Percentiles rank a stretch among this genome's conserved stretches.
Conservation (phyloP, 2,797 vertebrate genomes). For the Onychomys leucogaster region DNA sequence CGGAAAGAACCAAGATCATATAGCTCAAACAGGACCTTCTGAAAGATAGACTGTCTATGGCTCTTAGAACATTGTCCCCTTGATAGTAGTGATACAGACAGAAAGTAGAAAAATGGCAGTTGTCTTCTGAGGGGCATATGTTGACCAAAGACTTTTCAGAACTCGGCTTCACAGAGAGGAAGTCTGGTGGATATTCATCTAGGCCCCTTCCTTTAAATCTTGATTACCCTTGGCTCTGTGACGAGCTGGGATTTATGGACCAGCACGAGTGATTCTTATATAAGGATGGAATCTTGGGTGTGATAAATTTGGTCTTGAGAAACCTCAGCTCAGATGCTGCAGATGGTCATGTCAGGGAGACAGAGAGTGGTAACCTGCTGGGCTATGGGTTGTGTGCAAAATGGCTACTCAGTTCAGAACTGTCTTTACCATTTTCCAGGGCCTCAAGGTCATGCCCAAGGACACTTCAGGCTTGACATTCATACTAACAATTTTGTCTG, state of each 20-base stretch:
- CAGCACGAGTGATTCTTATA: constrained; percentile 74
- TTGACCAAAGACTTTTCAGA: constrained; percentile 67
- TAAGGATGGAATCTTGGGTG: constrained; percentile 69
- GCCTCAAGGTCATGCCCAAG: constrained; percentile 74
- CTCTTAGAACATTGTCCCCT: constrained; percentile 5
- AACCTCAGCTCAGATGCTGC: constrained; percentile 62
- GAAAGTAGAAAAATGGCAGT: constrained; percentile 54
- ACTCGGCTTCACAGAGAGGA: constrained; percentile 60
- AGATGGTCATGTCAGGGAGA: constrained; percentile 76
- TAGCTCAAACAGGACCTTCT: constrained; percentile 47
- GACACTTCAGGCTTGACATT: constrained; percentile 2
- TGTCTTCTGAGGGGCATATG: constrained; percentile 23
- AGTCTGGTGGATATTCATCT: constrained; percentile 66
- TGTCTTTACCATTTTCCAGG: constrained; percentile 42
- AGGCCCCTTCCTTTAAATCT: constrained; percentile 59
- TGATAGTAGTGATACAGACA: not conserved
- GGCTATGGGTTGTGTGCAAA: constrained; percentile 54
- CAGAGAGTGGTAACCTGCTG: constrained; percentile 52
- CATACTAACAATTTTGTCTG: constrained; percentile 7
- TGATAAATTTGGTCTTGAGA: constrained; percentile 77
- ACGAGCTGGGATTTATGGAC: constrained; percentile 65
- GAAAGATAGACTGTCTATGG: constrained; percentile 61
- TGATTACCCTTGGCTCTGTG: constrained; percentile 64
- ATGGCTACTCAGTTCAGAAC: constrained; percentile 34
- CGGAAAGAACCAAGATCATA: constrained; percentile 40